Base-by-base conservation (phyloP, 2,888 invertebrate species). In the Drosophila mulleri region DNA sequence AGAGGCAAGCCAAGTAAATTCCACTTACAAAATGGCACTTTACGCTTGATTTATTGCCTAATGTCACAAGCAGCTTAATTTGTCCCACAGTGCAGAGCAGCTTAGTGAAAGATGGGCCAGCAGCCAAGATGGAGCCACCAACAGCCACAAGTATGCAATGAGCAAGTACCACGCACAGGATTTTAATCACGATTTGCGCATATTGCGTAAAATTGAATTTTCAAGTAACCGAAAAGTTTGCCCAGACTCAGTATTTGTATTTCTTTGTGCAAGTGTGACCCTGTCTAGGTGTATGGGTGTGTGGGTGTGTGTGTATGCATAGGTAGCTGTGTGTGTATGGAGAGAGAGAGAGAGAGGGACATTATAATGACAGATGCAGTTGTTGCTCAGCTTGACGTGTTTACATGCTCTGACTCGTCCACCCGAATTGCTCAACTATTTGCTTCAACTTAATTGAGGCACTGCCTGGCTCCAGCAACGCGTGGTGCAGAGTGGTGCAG, bases 171-270 rank as follows among this genome's bases (percentile, higher is more conserved):
- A 72, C 78, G 82, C 79, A 71, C 80, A 57, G 71, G 80, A 85
- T 80, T 88, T 83, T 88, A 87, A 88, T 88, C 86, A 83, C 76
- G 86, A 84, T 90, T 89, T 90, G 89, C 79, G 87, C 90, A 86
- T 84, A 78, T 88, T 84, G 90, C 90, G 90, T 88, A 88, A 90
- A 90, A 90, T 90, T 90, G 83, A 90, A 89, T 88, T 90, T 90
- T 79, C 79, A 79, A 81, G 80, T 87, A 84, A 69, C 83, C 77
- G 72, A 81, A 80, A 77, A 80, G 54, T 67, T 71, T 72, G 37
- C 45, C 45, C 44, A 48, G 47, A 41, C 68, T 56, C 48, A 47
- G 52, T n/a, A 65, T 66, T 70, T 72, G 61, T 42, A 62, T 58
- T 6, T 56, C 35, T 52, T 29, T 52, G n/a, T 37, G 9, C 20